Conservation (phyloP, 2,888 invertebrate genomes). For the Spodoptera exigua region DNA sequence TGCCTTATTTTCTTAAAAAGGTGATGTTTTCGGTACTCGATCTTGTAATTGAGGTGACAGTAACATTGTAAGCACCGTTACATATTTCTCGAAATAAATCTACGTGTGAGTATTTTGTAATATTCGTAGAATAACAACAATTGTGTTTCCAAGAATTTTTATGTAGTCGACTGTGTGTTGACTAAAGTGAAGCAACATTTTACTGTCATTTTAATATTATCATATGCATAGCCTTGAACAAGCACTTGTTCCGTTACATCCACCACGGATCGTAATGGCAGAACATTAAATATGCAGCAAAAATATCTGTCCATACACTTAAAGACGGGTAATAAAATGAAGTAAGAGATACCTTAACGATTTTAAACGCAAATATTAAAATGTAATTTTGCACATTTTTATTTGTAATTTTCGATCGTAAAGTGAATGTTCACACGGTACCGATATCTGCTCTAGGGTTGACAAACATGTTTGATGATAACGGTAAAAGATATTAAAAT, state of each 20-base stretch:
- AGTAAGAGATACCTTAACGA: slow-evolving; percentile 45
- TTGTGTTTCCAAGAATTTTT: too few species aligned
- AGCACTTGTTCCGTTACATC: too few species aligned
- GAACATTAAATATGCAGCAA: slow-evolving; percentile 15
- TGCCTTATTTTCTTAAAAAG: slow-evolving; percentile 67
- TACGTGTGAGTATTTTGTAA: slow-evolving; percentile 23
- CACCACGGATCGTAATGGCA: neutral
- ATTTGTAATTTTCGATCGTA: slow-evolving; percentile 37
- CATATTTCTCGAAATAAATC: slow-evolving; percentile 30
- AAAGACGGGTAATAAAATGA: slow-evolving; percentile 45
- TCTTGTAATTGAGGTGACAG: slow-evolving; percentile 66
- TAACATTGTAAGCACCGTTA: slow-evolving; percentile 36
- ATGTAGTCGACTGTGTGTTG: too few species aligned
- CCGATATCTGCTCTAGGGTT: slow-evolving; percentile 36
- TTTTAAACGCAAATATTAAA: slow-evolving; percentile 45
- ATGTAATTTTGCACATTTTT: slow-evolving; percentile 43
- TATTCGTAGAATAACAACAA: slow-evolving; percentile 28
- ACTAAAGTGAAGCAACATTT: too few species aligned
- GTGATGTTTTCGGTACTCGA: slow-evolving; percentile 67
- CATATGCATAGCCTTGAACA: too few species aligned
- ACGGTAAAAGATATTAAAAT: too few species aligned
- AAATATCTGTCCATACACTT: slow-evolving; percentile 24
- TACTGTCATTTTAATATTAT: too few species aligned
- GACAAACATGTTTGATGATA: slow-evolving; percentile 14
- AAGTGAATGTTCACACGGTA: slow-evolving; percentile 41